Conservation (phyloP, 2,888 invertebrate species). For the Cyclophora punctaria region DNA sequence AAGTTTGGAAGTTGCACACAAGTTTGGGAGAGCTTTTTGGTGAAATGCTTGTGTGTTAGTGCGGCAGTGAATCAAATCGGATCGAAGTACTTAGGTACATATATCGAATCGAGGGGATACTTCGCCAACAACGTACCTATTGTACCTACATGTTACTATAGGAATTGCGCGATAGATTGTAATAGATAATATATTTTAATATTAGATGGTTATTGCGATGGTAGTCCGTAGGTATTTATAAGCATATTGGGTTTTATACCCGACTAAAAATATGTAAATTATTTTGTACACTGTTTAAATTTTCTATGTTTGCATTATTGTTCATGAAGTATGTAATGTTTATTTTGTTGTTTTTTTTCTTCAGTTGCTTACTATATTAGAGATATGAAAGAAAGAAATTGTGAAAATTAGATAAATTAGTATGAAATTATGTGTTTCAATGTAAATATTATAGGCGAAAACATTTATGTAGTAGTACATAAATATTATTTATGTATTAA, state of each 20-base stretch:
- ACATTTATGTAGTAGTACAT: slow-evolving; percentile 73
- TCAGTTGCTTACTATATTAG: slow-evolving; percentile 61
- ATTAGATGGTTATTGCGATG: slow-evolving; percentile 46
- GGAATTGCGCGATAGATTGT: slow-evolving; percentile 28
- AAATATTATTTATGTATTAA: slow-evolving; percentile 75
- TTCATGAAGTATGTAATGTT: slow-evolving; percentile 45
- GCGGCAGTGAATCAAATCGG: too few species aligned
- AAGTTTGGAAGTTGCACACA: slow-evolving; percentile 7
- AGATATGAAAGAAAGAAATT: slow-evolving; percentile 46
- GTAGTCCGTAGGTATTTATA: slow-evolving; percentile 41
- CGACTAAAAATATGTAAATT: slow-evolving; percentile 51
- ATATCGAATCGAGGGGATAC: too few species aligned
- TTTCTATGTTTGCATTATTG: slow-evolving; percentile 55
- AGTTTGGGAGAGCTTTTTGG: slow-evolving; percentile 11
- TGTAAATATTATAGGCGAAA: slow-evolving; percentile 71
- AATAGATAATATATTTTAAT: slow-evolving; percentile 54
- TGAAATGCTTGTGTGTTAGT: slow-evolving; percentile 7
- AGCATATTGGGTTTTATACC: slow-evolving; percentile 25
- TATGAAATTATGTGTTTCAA: slow-evolving; percentile 67
- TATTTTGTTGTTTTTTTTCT: slow-evolving; percentile 53
- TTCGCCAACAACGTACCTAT: too few species aligned
- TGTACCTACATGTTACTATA: neutral
- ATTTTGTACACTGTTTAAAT: slow-evolving; percentile 62
- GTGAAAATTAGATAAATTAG: slow-evolving; percentile 60
- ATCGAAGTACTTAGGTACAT: too few species aligned